Base-by-base conservation (phyloP, 2,797 vertebrate genomes). In the Neosilurus mollespiculum region DNA sequence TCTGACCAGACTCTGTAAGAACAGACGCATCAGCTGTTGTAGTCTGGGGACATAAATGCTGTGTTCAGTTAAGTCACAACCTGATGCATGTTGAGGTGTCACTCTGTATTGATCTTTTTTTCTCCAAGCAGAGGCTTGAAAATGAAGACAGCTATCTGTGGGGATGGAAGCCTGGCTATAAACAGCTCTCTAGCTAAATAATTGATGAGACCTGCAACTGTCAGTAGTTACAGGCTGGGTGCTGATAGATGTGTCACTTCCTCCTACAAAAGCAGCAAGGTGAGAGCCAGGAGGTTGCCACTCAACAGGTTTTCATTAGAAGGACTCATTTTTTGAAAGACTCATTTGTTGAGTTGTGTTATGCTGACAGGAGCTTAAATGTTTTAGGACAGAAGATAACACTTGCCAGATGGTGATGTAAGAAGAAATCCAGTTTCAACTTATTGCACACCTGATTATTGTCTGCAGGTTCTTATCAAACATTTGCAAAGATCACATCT, bases 1-100 rank as follows among this genome's bases (percentile, higher is more conserved):
- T 86, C 88, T 86, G 88, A 89, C 89, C 87, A 85, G 87, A 86
- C 90, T 84, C 85, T 84, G 88, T 82, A 87, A 78, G 30, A 80
- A 77, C 82, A 84, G 77, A 80, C 18, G 49, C 65, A 77, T 62
- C 34, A 65, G 37, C 26, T 3, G 10, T 26, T 66, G 30, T 64
- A 76, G 80, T 58, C 43, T 75, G 73, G 83, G 78, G 78, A 85
- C 62, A 79, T 77, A 79, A 64, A 59, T 14, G 43, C 65, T 83
- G 58, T 58, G 34, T 26, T 84, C 58, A 51, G 66, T 79, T 83
- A 79, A 81, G 75, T 62, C 82, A 69, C 62, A 85, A 81, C 64
- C 73, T 71, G 26, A 56, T 37, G 64, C 43, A 53, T 78, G 67
- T 66, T 18, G 6, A 34, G 80, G 66, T 85, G 83, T 77, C 85